Base-by-base conservation (phyloP, 2,888 invertebrate species). In the Coleophora deauratella region DNA sequence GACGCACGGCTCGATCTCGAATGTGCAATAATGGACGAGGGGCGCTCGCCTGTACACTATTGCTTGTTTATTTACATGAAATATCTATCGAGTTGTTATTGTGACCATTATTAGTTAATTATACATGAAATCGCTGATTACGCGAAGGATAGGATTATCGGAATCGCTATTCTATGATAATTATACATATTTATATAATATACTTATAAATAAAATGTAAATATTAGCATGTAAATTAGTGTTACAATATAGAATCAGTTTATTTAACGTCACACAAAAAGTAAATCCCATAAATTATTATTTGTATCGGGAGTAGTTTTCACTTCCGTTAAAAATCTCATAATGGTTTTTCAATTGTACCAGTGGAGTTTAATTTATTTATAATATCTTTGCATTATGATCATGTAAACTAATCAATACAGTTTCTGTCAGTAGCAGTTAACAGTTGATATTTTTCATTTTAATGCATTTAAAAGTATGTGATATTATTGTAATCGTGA, bases 151-250 rank as follows among this genome's bases (percentile, higher is more conserved):
- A 79, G 74, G 80, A 68, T 81, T 76, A 70, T 72, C 66, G 64
- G 65, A 77, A 76, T 79, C 78, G 68, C 79, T 82, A 79, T 82
- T 77, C 75, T n/a, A n/a, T n/a, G n/a, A 81, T 81, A 76, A 80
- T 77, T 82, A 85, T 85, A 82, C 81, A 84, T 85, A 85, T 85
- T 84, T 85, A 85, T 84, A 84, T 79, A n/a, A n/a, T n/a, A 84
- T 80, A 85, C 75, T 72, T 82, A 82, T 82, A 82, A 84, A 84
- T 82, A 84, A 79, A 81, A 61, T 84, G 84, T 84, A 85, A 81
- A 85, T 86, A 86, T 67, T 86, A 86, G 84, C 53, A 53, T 74
- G 73, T 84, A 84, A 82, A 75, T 75, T 84, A 82, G 84, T 73
- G 71, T 78, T 82, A 81, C 82, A 80, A 71, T 80, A 84, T 82